phyloP scores from a whole-genome alignment of 2,888 invertebrate genomes.

The Aporophyla nigra region DNA sequence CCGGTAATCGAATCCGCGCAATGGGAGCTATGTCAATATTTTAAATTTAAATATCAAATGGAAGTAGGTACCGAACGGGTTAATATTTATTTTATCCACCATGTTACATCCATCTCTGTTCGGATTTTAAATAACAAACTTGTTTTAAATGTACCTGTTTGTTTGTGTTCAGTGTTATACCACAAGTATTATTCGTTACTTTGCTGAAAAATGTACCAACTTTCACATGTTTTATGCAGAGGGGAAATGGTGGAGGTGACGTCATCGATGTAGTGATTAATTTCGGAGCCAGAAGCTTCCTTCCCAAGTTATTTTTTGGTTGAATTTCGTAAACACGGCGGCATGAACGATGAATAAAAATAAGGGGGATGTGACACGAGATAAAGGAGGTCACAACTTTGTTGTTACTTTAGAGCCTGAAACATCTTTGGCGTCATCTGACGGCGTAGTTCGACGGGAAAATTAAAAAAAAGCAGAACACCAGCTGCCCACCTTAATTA shows the following conservation, averaged over 20 bases:
- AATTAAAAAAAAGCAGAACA: conserved; percentile 85
- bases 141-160: conserved; percentile 62
- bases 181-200: conserved; percentile 38
- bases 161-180: conserved; percentile 50
- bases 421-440: conserved; percentile 85
- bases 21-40: conserved; percentile 89
- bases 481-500: conserved; percentile 89
- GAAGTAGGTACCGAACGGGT: conserved; percentile 75
- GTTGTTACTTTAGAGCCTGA: conserved; percentile 76
- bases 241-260: conserved; percentile 15
- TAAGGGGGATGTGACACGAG: conserved; percentile 69
- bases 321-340: conserved; percentile 59
- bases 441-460: conserved; percentile 83
- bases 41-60: conserved; percentile 88
- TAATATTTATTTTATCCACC: conserved; percentile 83
- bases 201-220: conserved; percentile 24
- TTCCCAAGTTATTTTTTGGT: conserved; percentile 34
- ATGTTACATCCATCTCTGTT: conserved; percentile 79
- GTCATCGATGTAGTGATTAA: conserved; percentile 40
- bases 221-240: conserved; percentile 26
- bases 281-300: conserved; percentile 17
- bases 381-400: conserved; percentile 79
- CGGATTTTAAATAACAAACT: conserved; percentile 75
- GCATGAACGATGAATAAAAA: conserved; percentile 67
- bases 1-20: conserved; percentile 89